Base-by-base conservation (phyloP, 2,797 vertebrate genomes). In the Telmatherina bonti region DNA sequence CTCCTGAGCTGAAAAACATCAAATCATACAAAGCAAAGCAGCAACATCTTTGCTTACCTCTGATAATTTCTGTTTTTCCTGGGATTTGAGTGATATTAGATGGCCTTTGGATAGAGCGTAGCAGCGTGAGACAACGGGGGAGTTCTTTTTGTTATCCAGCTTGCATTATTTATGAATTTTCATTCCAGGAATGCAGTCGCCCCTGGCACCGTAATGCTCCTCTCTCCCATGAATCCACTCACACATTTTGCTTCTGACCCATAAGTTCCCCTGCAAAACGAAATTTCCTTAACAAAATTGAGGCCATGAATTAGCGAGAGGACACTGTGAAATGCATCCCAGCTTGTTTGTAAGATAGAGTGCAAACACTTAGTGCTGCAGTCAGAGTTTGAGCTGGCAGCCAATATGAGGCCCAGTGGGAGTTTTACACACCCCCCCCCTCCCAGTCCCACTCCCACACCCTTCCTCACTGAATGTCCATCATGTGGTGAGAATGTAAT, bases 81-180 rank as follows among this genome's bases (percentile, higher is more conserved):
- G 82, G 87, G 82, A 85, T 89, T 90, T 86, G 83, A 88, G 83
- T 82, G 86, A 88, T 88, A 90, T 82, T 81, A 85, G 79, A 69
- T 85, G 83, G 91, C 86, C 88, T 89, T 88, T 87, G 80, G 88
- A 89, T 84, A 84, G 81, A 52, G 69, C 82, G 66, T 70, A 78
- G 66, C 85, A 82, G 84, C 83, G 86, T 13, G 70, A 89, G 87
- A 84, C 86, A 80, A 89, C 75, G 67, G 88, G 90, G 88, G 85
- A 85, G 85, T 89, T 88, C 85, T 91, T 93, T 92, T 92, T 91
- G 89, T 93, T 93, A 92, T 91, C 90, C 84, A 86, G 70, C 67
- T 65, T 93, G 92, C 91, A 94, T 93, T 94, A 94, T 94, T 94
- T 92, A 93, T 93, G 83, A 91, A 90, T 90, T 89, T 91, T 94